Percentiles rank a stretch among this genome's conserved stretches.
Evolutionary conservation across 2,888 invertebrate species (phyloP).

Genomic region (Chrysolina haemoptera): DNA sequence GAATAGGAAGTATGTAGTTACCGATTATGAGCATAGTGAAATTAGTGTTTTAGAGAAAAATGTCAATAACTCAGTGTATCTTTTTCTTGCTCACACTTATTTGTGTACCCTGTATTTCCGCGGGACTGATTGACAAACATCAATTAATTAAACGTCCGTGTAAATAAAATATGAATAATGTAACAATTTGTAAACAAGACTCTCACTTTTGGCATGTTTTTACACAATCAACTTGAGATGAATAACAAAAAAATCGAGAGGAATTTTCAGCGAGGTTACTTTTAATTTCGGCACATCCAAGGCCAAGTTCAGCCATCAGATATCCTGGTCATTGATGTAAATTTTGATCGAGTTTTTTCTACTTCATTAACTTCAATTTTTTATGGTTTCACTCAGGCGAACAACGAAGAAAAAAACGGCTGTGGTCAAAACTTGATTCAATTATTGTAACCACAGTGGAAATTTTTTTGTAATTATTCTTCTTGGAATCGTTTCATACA

Average conservation of each 20-base stretch:
- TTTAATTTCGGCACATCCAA: not conserved
- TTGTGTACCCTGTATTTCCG: not conserved
- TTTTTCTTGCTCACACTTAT: not conserved
- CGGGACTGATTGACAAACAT: not conserved
- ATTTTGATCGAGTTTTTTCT: conserved; percentile 2
- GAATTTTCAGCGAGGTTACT: not conserved
- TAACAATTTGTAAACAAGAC: not conserved
- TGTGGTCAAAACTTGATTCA: no score
- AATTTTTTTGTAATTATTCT: no score
- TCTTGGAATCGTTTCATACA: no score
- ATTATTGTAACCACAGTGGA: no score
- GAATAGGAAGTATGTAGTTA: no score
- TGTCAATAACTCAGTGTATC: no score
- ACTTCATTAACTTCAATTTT: conserved; percentile 5
- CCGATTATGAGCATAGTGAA: no score
- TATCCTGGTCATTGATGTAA: conserved; percentile 5
- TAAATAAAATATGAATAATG: not conserved
- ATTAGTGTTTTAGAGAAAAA: no score
- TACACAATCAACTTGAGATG: not conserved
- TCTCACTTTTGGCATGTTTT: conserved; percentile 12
- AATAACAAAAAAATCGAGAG: not conserved
- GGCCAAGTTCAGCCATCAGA: conserved; percentile 6
- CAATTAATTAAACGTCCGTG: not conserved
- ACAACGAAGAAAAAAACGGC: not conserved
- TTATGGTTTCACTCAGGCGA: not conserved